Percentiles rank a stretch among this genome's conserved stretches.
phyloP scores from a whole-genome alignment of 2,888 invertebrate species.

The Ophioninae sp. region DNA sequence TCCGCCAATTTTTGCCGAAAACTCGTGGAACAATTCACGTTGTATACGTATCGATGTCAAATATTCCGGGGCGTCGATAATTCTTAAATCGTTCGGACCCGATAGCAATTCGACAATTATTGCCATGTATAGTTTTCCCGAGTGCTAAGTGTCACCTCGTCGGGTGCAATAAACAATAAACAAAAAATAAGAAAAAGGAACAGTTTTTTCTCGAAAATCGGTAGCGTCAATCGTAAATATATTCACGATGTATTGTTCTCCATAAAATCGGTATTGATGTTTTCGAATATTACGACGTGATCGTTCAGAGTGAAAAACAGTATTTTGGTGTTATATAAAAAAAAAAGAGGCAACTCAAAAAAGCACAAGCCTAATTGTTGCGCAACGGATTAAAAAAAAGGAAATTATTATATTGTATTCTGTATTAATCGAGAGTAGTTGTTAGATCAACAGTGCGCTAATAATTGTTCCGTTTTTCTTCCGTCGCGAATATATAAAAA shows the following conservation, averaged over 20 bases:
- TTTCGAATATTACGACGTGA: constrained; percentile 22
- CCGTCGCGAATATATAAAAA: constrained; percentile 8
- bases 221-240: constrained; percentile 37
- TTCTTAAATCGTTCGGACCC: constrained; percentile 21
- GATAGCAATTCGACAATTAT: constrained; percentile 43
- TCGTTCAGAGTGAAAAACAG: constrained; percentile 51
- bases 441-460: constrained; percentile 28
- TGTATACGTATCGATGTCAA: neutral
- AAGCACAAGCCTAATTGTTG: constrained; percentile 34
- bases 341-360: neutral
- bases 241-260: constrained; percentile 18
- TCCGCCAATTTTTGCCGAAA: constrained; percentile 27
- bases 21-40: constrained; percentile 31
- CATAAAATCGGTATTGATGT: constrained; percentile 7
- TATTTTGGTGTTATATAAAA: constrained; percentile 50
- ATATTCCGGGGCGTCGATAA: neutral
- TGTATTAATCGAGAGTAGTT: constrained; percentile 48
- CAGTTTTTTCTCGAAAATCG: constrained; percentile 53
- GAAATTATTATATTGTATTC: constrained; percentile 33
- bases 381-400: constrained; percentile 42
- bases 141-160: constrained; percentile 53
- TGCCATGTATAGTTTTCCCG: constrained; percentile 44
- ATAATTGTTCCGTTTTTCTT: constrained; percentile 8
- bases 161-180: constrained; percentile 47
- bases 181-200: constrained; percentile 30